These are phyloP conservation scores for Calidris pygmaea DNA, from an alignment of 2,113 vertebrate genomes.

Conservation along the genomic window DNA sequence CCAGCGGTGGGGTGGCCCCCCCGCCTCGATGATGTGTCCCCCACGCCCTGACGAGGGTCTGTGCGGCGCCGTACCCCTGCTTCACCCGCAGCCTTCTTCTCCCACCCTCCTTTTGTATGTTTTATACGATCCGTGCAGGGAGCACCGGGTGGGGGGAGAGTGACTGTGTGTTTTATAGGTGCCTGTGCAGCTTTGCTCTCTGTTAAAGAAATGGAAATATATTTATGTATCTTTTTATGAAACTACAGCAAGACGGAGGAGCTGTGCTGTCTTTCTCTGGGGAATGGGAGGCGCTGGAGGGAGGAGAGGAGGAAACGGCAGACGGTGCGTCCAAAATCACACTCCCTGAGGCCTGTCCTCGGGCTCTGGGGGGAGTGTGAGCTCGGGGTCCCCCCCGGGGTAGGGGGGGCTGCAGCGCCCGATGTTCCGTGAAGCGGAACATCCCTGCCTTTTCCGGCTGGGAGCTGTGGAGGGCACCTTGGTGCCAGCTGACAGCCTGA, in stretches of 20 bases:
- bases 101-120: conserved; percentile 54
- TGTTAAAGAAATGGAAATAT: conserved; percentile 74
- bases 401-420: neutral
- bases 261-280: conserved; percentile 11
- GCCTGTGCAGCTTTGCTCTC: conserved; percentile 65
- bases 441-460: neutral
- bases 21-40: fast-evolving
- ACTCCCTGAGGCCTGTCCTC: neutral
- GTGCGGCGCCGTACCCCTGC: neutral
- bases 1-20: neutral
- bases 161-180: conserved; percentile 68
- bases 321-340: neutral
- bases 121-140: conserved; percentile 61
- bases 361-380: neutral
- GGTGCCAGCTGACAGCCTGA: neutral
- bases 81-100: conserved; percentile 21
- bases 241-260: conserved; percentile 56
- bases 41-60: neutral
- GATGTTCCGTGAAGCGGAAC: neutral
- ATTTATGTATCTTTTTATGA: conserved; percentile 82
- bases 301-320: neutral
- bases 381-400: neutral
- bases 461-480: neutral
- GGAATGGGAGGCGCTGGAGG: neutral
- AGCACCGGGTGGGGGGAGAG: conserved; percentile 50